Conservation (phyloP, 2,113 vertebrate genomes). For the Neopipo cinnamomea region DNA sequence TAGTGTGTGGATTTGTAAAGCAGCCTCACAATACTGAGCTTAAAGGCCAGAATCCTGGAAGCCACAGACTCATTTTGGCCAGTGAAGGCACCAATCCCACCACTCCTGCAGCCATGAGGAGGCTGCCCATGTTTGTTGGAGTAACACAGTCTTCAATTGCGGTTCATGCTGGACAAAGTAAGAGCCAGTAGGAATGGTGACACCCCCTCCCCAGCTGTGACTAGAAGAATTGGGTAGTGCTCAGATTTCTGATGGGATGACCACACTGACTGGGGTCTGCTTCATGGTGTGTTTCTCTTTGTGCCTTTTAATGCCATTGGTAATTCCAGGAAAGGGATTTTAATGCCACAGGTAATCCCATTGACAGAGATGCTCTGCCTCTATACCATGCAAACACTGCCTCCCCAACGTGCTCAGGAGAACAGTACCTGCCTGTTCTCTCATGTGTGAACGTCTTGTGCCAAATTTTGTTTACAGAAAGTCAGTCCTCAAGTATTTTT, state of each 20-base stretch:
- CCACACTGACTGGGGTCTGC: background rate
- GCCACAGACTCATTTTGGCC: fast-evolving
- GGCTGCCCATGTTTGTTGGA: background rate
- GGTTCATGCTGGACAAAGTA: background rate
- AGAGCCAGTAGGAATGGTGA: background rate
- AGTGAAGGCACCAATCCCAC: background rate
- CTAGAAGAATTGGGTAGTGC: background rate
- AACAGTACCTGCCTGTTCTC: background rate
- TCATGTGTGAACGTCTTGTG: background rate
- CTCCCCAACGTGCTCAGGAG: fast-evolving
- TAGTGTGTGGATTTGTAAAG: background rate
- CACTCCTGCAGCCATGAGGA: fast-evolving
- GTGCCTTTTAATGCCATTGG: background rate
- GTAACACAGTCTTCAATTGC: too few species aligned
- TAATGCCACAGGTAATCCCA: background rate
- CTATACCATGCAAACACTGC: background rate
- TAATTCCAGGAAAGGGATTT: background rate
- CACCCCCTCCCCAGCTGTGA: background rate
- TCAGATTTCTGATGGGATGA: background rate
- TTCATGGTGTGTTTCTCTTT: background rate
- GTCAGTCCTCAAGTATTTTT: background rate
- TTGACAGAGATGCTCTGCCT: background rate
- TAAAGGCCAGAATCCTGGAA: background rate
- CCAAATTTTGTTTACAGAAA: background rate
- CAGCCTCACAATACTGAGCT: background rate